Conservation (phyloP, 1,140 invertebrate genomes). For the Archegozetes longisetosus region DNA sequence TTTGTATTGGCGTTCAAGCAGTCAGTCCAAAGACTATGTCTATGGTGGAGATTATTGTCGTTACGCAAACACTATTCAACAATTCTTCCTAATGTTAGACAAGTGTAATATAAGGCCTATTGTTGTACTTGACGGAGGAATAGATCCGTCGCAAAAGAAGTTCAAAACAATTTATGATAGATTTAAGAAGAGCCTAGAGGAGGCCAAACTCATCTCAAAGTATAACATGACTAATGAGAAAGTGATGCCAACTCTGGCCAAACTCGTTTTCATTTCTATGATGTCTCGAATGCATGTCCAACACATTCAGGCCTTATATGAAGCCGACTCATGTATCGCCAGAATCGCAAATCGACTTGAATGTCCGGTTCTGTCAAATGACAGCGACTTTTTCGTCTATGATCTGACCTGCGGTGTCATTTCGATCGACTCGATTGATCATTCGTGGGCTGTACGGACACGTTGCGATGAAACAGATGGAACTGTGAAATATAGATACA, state of each 20-base stretch:
- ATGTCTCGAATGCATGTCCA: conserved; percentile 44
- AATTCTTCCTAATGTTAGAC: conserved; percentile 51
- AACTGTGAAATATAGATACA: conserved; percentile 4
- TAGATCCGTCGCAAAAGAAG: not conserved
- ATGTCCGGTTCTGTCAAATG: conserved; percentile 69
- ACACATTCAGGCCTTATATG: conserved; percentile 54
- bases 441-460: not conserved
- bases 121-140: conserved; percentile 60
- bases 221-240: not conserved
- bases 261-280: conserved; percentile 51
- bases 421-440: conserved; percentile 35
- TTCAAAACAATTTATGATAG: not conserved
- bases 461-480: conserved; percentile 14
- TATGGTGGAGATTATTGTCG: conserved; percentile 1
- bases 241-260: conserved; percentile 34
- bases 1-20: not conserved
- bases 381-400: conserved; percentile 81
- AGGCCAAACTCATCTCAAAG: not conserved
- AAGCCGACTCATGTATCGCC: conserved; percentile 70
- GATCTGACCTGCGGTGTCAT: conserved; percentile 52
- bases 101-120: conserved; percentile 56
- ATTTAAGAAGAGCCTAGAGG: not conserved
- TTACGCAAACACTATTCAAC: not conserved
- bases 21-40: not conserved
- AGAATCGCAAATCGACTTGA: conserved; percentile 51